Conservation (phyloP, 2,888 invertebrate species). For the Pyralis farinalis region DNA sequence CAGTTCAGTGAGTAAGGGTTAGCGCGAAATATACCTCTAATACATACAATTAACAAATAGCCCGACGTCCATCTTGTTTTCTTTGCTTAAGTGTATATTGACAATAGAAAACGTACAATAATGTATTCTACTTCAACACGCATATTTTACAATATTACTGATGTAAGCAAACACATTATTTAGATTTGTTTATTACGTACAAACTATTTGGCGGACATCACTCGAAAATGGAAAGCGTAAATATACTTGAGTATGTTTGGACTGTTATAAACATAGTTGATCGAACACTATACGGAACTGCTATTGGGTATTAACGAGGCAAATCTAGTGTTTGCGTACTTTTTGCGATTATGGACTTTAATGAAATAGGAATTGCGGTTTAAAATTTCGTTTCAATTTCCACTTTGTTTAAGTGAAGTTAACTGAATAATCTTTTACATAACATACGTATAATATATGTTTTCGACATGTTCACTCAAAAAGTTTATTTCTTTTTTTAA, state of each 20-base stretch:
- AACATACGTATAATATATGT: too few species aligned
- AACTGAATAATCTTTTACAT: too few species aligned
- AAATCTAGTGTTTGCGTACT: not conserved
- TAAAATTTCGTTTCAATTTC: too few species aligned
- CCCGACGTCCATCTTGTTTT: too few species aligned
- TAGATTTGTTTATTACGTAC: constrained; percentile 22
- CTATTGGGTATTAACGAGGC: constrained; percentile 2
- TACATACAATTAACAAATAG: constrained; percentile 7
- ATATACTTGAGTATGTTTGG: constrained; percentile 36
- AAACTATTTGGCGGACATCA: constrained; percentile 21
- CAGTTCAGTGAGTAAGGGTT: too few species aligned
- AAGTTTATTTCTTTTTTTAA: too few species aligned
- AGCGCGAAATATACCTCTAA: too few species aligned
- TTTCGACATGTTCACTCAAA: too few species aligned
- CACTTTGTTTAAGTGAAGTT: too few species aligned
- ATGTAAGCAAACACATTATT: constrained; percentile 13
- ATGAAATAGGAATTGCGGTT: not conserved
- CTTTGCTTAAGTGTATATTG: too few species aligned
- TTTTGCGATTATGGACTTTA: not conserved
- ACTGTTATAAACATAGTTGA: constrained; percentile 33
- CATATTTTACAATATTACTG: constrained; percentile 3
- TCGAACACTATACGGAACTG: constrained; percentile 18
- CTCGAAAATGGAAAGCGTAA: constrained; percentile 46
- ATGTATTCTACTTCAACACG: too few species aligned
- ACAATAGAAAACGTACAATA: too few species aligned